phyloP scores from a whole-genome alignment of 2,888 invertebrate genomes.

The Anthrax anthrax region DNA sequence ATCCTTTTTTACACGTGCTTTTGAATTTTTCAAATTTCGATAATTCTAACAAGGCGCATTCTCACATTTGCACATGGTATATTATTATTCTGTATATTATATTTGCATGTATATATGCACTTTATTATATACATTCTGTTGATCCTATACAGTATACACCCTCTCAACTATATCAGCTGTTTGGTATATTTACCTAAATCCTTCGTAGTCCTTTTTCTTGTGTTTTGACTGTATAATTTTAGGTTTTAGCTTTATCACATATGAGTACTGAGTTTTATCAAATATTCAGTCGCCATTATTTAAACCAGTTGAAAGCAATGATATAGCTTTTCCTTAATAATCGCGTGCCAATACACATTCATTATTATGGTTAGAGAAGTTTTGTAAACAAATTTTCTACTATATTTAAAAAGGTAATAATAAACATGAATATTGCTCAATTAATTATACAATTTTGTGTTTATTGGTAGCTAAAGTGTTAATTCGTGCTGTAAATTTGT shows the following conservation, averaged over 20 bases:
- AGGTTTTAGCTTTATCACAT: slow-evolving; percentile 1
- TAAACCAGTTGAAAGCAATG: slow-evolving; percentile 5
- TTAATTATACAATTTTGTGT: slow-evolving; percentile 4
- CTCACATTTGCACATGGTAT: slow-evolving; percentile 4
- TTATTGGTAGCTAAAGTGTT: slow-evolving; percentile 1
- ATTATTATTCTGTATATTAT: not conserved
- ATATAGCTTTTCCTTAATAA: slow-evolving; percentile 4
- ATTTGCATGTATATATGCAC: not conserved
- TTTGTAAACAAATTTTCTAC: slow-evolving; percentile 10
- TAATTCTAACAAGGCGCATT: slow-evolving; percentile 1
- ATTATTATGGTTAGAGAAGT: slow-evolving; percentile 2
- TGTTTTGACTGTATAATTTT: not conserved
- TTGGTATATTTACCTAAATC: not conserved
- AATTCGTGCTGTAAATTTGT: slow-evolving; percentile 1
- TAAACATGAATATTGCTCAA: slow-evolving; percentile 6
- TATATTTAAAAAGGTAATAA: slow-evolving; percentile 10
- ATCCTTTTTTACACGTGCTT: too few species aligned
- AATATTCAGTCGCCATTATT: slow-evolving; percentile 5
- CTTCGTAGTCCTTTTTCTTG: not conserved
- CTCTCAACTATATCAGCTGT: slow-evolving; percentile 1
- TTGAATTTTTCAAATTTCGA: too few species aligned
- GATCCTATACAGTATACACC: slow-evolving; percentile 1
- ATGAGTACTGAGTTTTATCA: not conserved
- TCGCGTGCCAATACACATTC: slow-evolving; percentile 9
- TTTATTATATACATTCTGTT: slow-evolving; percentile 1